Conservation (phyloP, 2,888 invertebrate species). For the Arrhopalites spinosus region DNA sequence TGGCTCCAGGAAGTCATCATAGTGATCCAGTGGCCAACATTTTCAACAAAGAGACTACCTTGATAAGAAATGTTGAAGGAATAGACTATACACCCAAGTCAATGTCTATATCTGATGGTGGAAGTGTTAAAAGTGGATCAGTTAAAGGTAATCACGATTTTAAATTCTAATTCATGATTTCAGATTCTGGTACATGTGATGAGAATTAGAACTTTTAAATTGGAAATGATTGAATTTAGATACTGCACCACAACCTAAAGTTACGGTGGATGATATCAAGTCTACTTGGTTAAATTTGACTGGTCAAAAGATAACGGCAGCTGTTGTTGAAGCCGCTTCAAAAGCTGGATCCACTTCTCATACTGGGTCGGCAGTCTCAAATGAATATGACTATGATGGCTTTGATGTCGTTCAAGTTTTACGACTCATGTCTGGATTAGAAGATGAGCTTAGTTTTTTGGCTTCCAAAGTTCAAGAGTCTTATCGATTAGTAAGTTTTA, state of each 20-base stretch:
- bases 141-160: not conserved
- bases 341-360: slow-evolving; percentile 7
- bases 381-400: slow-evolving; percentile 43
- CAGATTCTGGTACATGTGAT: no score
- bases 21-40: not conserved
- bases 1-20: not conserved
- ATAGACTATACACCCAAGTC: slow-evolving; percentile 42
- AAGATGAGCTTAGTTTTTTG: slow-evolving; percentile 53
- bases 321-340: slow-evolving; percentile 18
- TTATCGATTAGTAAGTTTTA: slow-evolving; percentile 40
- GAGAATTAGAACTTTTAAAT: no score
- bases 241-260: slow-evolving; percentile 30
- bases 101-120: slow-evolving; percentile 51
- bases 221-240: not conserved
- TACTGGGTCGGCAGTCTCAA: slow-evolving; percentile 20
- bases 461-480: slow-evolving; percentile 49
- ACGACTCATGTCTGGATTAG: slow-evolving; percentile 44
- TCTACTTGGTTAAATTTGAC: slow-evolving; percentile 50
- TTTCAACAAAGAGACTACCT: not conserved
- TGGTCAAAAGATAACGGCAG: slow-evolving; percentile 29
- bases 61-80: not conserved
- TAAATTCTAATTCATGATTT: not conserved
- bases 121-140: not conserved
- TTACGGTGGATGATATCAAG: slow-evolving; percentile 49
- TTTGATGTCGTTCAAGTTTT: slow-evolving; percentile 50